Evolutionary conservation across 2,113 vertebrate species (phyloP).

Genomic region (Centrocercus urophasianus): DNA sequence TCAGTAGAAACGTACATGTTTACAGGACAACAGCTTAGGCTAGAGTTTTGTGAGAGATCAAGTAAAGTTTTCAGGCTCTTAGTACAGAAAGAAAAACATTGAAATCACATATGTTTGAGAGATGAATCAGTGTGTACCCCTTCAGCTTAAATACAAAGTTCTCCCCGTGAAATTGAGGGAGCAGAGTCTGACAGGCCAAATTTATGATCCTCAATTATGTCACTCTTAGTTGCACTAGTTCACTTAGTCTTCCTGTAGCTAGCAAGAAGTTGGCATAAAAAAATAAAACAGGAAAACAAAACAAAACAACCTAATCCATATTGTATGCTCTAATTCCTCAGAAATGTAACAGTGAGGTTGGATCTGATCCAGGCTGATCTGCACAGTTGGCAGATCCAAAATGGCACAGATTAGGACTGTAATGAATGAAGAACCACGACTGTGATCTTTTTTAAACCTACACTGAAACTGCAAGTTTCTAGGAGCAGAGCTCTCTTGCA

Average conservation of each 20-base stretch:
- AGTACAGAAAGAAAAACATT: neutral
- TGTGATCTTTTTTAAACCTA: neutral
- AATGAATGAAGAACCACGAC: neutral
- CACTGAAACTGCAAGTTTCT: neutral
- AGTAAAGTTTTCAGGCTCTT: neutral
- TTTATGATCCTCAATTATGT: slow-evolving; percentile 35
- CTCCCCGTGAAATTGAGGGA: neutral
- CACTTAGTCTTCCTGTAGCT: neutral
- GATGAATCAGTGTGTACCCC: neutral
- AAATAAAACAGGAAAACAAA: neutral
- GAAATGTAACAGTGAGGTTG: neutral
- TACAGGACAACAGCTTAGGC: neutral
- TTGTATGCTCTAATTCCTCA: neutral
- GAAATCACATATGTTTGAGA: neutral
- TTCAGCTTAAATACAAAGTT: neutral
- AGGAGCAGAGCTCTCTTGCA: neutral
- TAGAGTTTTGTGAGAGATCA: neutral
- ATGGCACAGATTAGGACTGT: neutral
- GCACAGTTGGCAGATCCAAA: neutral
- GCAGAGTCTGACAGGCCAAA: slow-evolving; percentile 9
- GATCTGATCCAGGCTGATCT: neutral
- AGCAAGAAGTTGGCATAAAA: slow-evolving; percentile 34
- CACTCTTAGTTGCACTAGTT: neutral
- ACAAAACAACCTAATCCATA: rapidly evolving
- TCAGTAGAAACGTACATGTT: neutral